Conservation (phyloP, 2,888 invertebrate genomes). For the Chloroclystis v-ata region DNA sequence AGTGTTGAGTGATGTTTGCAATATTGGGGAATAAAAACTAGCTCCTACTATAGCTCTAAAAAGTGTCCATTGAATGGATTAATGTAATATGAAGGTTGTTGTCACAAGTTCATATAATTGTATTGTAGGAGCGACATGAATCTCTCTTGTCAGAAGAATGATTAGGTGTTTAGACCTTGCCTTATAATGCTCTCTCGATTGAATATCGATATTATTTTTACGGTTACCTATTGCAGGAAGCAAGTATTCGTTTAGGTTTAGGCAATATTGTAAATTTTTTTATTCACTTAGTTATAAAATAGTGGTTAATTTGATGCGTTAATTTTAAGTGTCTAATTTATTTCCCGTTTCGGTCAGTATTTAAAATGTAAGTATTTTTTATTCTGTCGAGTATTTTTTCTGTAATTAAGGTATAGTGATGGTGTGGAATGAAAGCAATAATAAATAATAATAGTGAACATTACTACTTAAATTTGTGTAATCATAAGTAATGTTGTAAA, state of each 20-base stretch:
- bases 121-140: slow-evolving; percentile 23
- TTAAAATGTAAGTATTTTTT: slow-evolving; percentile 74
- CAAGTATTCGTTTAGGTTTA: slow-evolving; percentile 74
- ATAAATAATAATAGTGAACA: slow-evolving; percentile 15
- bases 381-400: slow-evolving; percentile 55
- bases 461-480: slow-evolving; percentile 8
- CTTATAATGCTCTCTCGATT: slow-evolving; percentile 74
- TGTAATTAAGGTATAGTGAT: slow-evolving; percentile 39
- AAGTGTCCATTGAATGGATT: neutral
- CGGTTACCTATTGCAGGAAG: slow-evolving; percentile 76
- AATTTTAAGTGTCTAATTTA: slow-evolving; percentile 65
- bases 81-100: neutral
- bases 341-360: slow-evolving; percentile 78
- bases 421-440: slow-evolving; percentile 54
- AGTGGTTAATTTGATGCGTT: slow-evolving; percentile 46
- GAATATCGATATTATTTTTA: slow-evolving; percentile 68
- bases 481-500: slow-evolving; percentile 3
- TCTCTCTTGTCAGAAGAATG: slow-evolving; percentile 35
- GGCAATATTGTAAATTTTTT: slow-evolving; percentile 67
- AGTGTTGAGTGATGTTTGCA: slow-evolving; percentile 1
- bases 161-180: slow-evolving; percentile 58
- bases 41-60: neutral
- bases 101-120: neutral
- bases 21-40: neutral
- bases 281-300: slow-evolving; percentile 57